Base-by-base conservation (phyloP, 2,888 invertebrate species). In the Mesorhabditis spiculigera region DNA sequence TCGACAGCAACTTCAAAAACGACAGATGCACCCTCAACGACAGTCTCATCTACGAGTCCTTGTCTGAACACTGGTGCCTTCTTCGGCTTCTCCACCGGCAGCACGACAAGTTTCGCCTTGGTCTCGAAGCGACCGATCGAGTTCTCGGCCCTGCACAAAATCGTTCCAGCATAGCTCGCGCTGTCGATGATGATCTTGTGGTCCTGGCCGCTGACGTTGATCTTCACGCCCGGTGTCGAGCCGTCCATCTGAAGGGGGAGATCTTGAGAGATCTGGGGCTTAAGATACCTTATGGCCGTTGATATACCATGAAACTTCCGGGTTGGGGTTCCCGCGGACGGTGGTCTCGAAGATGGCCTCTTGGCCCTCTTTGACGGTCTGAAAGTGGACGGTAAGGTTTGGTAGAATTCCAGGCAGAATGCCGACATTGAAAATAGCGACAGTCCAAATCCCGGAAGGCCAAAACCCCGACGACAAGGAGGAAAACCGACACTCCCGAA, bases 141-240 rank as follows among this genome's bases (percentile, higher is more conserved):
- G 74, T 85, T 85, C 73, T 85, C 81, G 42, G 85, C 85, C 78
- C 77, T 75, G 74, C 83, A 83, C 43, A 83, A 70, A 50, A 84
- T 78, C 64, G 84, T 85, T 69, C 84, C 84, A 68, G 82, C 81
- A 73, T 81, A 85, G 65, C 76, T 73, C 43, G 80, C 77, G 50
- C 81, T 81, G 77, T 84, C 91, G 81, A 95, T 91, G 63, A 91
- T 90, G 65, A 96, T 87, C 0, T 91, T 91, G 83, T 91, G 92
- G 0, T 91, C 91, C 85, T 92, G 92, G 86, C 93, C 92, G 79
- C 93, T 88, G 5, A 77, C 73, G 68, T 90, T 87, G 73, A 90
- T 89, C 63, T 90, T 88, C 67, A 91, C 88, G 43, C 92, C 89
- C 66, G 90, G 91, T 6, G 91, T 91, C 77, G 91, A 90, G 3